Base-by-base conservation (phyloP, 92 coral and sea anemone species). In the Muricea muricata region DNA sequence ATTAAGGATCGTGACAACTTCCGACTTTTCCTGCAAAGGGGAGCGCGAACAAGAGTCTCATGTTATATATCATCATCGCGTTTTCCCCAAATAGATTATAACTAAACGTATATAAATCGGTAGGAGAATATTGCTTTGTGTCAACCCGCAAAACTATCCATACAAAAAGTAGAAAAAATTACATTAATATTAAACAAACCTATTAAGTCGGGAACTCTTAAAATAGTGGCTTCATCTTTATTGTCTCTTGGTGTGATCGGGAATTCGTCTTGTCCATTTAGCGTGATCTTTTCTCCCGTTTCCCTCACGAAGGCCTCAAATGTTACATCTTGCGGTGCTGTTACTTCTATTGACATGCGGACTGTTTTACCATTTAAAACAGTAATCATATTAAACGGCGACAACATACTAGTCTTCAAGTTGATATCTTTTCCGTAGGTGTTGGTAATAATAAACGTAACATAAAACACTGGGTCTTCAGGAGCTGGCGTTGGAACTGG, bases 371-470 rank as follows among this genome's bases (percentile, higher is more conserved):
- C 81, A 28, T 76, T 55, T 15, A 76, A 14, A 48, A 76, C 12
- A 28, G 14, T 50, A 28, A 76, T 76, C 12, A 17, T 52, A 68
- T 50, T 52, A 55, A 1, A 76, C 13, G 81, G 81, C 30, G 40
- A 46, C n/a, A 34, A 39, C 13, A 50, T 12, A 76, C 45, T 76
- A 20, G 81, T 76, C 17, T 15, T 14, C 46, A 76, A 57, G 33
- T 26, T 12, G 33, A 76, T 23, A 55, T 76, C 67, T 55, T 55
- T 20, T 17, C 67, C 67, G 52, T 76, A 76, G 4, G 81, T 76
- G 66, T 76, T 76, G 2, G 81, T 76, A 28, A 76, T 76, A 76
- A 76, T 76, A 25, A 76, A 76, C 21, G 60, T 57, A 39, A 76
- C 60, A 48, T 76, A 76, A 57, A 52, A 76, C 65, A 76, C 66